A percentile compares a stretch with the other conserved stretches of the same genome.
Conservation (phyloP, 1,140 invertebrate genomes). For the Drosophila nebulosa region DNA sequence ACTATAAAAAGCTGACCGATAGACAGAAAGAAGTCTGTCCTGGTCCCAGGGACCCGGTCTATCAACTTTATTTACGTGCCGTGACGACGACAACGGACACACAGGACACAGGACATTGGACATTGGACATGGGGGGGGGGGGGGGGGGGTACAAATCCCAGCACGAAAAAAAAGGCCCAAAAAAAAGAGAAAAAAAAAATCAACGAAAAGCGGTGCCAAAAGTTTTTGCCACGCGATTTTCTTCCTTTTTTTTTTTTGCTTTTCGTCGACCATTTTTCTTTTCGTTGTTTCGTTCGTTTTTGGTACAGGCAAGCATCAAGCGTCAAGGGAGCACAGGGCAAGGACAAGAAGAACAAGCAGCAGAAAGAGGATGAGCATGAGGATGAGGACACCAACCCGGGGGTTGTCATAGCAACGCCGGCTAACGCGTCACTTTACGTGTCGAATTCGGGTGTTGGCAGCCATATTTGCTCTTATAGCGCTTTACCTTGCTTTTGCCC, state of each 20-base stretch:
- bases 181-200: not conserved
- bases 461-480: conserved; percentile 80
- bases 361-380: not conserved
- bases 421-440: conserved; percentile 80
- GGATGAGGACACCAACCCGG: conserved; percentile 20
- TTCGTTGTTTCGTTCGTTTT: not conserved
- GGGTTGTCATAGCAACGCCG: conserved; percentile 75
- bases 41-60: not conserved
- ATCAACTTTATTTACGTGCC: conserved; percentile 34
- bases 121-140: not conserved
- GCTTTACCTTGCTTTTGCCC: conserved; percentile 75
- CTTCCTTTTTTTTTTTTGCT: conserved; percentile 4
- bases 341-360: too few relatives aligned
- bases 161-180: not conserved
- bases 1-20: conserved; percentile 37
- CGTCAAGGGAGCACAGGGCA: not conserved
- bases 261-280: conserved; percentile 4
- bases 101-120: not conserved
- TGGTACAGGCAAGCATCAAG: not conserved
- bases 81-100: not conserved
- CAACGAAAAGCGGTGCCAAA: conserved; percentile 25
- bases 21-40: conserved; percentile 10
- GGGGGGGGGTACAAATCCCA: too few relatives aligned
- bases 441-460: conserved; percentile 80
- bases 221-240: conserved; percentile 30